Conservation (phyloP, 2,888 invertebrate genomes). For the Drosophila emarginata region DNA sequence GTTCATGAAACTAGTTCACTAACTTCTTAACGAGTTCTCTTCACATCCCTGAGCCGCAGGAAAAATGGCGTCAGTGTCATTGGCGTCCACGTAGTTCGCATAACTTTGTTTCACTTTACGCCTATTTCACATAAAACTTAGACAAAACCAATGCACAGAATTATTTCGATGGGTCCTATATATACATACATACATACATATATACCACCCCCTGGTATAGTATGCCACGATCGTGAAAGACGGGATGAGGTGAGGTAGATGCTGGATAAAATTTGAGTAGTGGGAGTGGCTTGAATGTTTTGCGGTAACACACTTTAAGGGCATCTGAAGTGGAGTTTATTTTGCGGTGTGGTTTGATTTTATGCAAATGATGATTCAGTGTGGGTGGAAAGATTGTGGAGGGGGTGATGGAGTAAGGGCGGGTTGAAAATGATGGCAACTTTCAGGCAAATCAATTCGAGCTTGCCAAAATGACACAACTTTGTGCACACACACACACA, state of each 20-base stretch:
- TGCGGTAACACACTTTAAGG: slow-evolving; percentile 35
- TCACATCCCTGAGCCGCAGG: background rate
- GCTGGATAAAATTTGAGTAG: slow-evolving; percentile 21
- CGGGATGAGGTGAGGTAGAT: background rate
- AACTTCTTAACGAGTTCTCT: too few relatives aligned
- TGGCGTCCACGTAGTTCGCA: slow-evolving; percentile 59
- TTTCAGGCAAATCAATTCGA: slow-evolving; percentile 69
- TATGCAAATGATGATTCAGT: slow-evolving; percentile 61
- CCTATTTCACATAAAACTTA: slow-evolving; percentile 61
- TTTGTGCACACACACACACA: slow-evolving; percentile 29
- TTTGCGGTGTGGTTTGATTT: slow-evolving; percentile 72
- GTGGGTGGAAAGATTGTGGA: background rate
- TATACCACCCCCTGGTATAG: too few relatives aligned
- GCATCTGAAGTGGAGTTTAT: slow-evolving; percentile 59
- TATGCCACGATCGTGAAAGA: background rate
- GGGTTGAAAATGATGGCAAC: slow-evolving; percentile 45
- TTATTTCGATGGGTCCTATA: background rate
- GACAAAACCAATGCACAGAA: slow-evolving; percentile 20
- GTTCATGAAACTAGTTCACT: too few relatives aligned
- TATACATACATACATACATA: too few relatives aligned
- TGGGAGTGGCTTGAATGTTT: slow-evolving; percentile 23
- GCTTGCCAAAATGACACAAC: slow-evolving; percentile 64
- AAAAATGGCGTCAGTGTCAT: slow-evolving; percentile 24
- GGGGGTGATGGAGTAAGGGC: too few relatives aligned
- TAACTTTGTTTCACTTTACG: slow-evolving; percentile 68